A percentile compares a stretch with the other conserved stretches of the same genome.
Conservation (phyloP, 2,888 invertebrate genomes). For the Pristionchus japonicus region DNA sequence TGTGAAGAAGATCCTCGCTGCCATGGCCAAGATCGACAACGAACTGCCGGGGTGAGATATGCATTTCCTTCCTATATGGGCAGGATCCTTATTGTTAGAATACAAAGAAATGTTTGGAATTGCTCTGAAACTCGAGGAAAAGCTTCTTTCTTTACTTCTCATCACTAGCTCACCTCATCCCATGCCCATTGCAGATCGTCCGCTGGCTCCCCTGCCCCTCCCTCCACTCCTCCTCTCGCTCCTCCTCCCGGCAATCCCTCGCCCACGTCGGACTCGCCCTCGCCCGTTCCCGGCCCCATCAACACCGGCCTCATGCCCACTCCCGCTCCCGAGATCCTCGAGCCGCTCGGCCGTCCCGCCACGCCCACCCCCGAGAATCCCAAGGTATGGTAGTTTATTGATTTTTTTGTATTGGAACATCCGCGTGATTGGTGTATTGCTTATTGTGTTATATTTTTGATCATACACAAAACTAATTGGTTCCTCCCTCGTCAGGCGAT, state of each 20-base stretch:
- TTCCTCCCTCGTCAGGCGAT: no score
- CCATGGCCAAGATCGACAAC: conserved; percentile 73
- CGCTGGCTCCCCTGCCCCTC: background rate
- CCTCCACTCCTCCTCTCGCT: background rate
- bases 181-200: background rate
- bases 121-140: no score
- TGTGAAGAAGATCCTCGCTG: conserved; percentile 87
- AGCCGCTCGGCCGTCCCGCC: background rate
- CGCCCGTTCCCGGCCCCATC: background rate
- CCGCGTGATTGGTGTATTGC: no score
- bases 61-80: background rate
- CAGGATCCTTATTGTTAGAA: background rate
- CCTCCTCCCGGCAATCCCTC: background rate
- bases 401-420: background rate
- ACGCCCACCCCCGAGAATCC: conserved; percentile 7
- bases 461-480: conserved; percentile 27
- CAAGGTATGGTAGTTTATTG: background rate
- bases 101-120: background rate
- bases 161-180: background rate
- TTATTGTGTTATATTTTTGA: background rate
- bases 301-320: background rate
- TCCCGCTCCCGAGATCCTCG: background rate
- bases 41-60: background rate
- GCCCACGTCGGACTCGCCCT: conserved; percentile 3
- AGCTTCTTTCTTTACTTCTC: no score